Evolutionary conservation across 2,797 vertebrate genomes (phyloP), one percentile per base, ranked within the genome.

Genomic region (Lithobates pipiens): DNA sequence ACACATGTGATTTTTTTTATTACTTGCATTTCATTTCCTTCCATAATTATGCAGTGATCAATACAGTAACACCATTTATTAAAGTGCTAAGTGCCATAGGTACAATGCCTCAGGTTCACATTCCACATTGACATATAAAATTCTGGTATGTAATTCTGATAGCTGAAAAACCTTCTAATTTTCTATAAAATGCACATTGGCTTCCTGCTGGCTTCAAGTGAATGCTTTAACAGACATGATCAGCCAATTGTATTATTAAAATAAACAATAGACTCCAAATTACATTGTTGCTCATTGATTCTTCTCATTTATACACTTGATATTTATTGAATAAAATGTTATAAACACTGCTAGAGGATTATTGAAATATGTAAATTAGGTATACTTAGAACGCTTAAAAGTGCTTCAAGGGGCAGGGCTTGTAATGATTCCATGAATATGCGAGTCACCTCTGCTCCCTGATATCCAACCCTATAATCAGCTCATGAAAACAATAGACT

Each of bases 1-100:
- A 90, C 23, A 42, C 25, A 46, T 69, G 89, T 44, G 70, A 61
- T 54, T 67, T 74, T 39, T 82, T 76, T 87, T 82, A 80, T 21
- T 88, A 84, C 0, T 0, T 2, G 57, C 70, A 73, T 72, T 13
- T 72, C 36, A 61, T 11, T 65, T 76, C 82, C 29, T 23, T 44
- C 82, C 36, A 86, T 81, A 80, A 89, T 85, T 69, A 67, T 46
- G 76, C 6, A 1, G 50, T 74, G 71, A 61, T 13, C 85, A 75
- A 71, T 77, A 74, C 84, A 29, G 39, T 80, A 72, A 16, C 46
- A 87, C 84, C 88, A 85, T 27, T 27, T 44, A 21, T 50, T 3
- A 39, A 75, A 39, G 21, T 34, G 10, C 11, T 0, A 67, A 67
- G 10, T 16, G 23, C 11, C 36, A 77, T 32, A 16, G 23, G 57